phyloP scores from a whole-genome alignment of 1,140 invertebrate species.

The Triops cancriformis region DNA sequence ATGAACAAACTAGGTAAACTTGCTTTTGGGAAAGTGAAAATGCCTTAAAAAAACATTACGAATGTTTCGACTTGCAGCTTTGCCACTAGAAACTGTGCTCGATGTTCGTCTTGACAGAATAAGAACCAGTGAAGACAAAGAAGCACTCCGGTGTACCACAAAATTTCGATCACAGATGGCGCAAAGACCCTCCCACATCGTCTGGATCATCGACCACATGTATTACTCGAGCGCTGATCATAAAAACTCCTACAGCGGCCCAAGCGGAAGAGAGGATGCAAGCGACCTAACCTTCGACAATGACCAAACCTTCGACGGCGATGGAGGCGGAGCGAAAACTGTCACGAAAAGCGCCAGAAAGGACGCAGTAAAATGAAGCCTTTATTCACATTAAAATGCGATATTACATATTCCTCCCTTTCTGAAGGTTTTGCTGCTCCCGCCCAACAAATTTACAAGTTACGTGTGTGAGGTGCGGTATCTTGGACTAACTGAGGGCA shows the following conservation, averaged over 20 bases:
- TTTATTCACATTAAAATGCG: background rate
- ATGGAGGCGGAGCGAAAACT: too few relatives aligned
- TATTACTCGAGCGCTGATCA: background rate
- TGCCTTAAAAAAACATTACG: too few relatives aligned
- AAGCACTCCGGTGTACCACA: background rate
- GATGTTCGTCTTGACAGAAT: background rate
- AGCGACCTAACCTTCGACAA: too few relatives aligned
- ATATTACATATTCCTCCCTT: background rate
- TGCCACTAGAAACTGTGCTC: background rate
- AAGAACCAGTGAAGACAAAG: background rate
- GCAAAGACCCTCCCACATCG: background rate
- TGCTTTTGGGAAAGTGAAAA: too few relatives aligned
- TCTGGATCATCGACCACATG: background rate
- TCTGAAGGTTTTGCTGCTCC: background rate
- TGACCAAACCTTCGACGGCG: too few relatives aligned
- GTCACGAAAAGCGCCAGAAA: too few relatives aligned
- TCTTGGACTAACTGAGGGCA: background rate
- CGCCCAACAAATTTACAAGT: background rate
- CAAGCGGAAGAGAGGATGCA: too few relatives aligned
- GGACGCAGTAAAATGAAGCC: background rate
- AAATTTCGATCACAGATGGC: background rate
- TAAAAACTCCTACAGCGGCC: background rate
- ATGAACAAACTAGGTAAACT: background rate
- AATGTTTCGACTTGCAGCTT: background rate
- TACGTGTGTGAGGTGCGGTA: background rate